Percentiles rank a stretch among this genome's conserved stretches.
Evolutionary conservation across 2,113 vertebrate genomes (phyloP).

Genomic region (Emydura subglobosa): DNA sequence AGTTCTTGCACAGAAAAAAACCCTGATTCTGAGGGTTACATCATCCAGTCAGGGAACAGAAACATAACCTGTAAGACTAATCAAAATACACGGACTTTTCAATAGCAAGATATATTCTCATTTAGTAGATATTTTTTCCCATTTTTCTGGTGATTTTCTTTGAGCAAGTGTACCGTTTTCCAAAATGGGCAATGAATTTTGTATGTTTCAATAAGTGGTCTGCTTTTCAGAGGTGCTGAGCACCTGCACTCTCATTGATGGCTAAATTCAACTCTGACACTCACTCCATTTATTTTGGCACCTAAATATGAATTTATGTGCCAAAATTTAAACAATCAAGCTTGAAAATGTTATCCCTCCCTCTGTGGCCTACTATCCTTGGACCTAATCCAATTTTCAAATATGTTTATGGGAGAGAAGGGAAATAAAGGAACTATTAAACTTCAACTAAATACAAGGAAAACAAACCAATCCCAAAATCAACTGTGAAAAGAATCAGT

Average conservation of each 20-base stretch:
- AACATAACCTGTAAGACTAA: not conserved
- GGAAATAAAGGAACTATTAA: not conserved
- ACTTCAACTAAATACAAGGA: not conserved
- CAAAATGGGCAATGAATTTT: not conserved
- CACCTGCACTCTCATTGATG: not conserved
- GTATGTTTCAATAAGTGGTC: rapidly evolving
- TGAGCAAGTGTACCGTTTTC: not conserved
- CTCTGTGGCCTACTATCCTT: not conserved
- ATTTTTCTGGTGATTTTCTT: not conserved
- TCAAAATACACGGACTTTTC: not conserved
- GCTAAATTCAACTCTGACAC: not conserved
- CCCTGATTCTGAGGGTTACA: not conserved
- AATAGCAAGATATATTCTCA: rapidly evolving
- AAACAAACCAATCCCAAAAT: not conserved
- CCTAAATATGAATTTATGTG: not conserved
- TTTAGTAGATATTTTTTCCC: not conserved
- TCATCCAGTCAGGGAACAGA: not conserved
- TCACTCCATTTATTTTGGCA: not conserved
- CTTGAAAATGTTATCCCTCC: not conserved
- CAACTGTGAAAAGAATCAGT: not conserved
- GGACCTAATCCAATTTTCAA: not conserved
- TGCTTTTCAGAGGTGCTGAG: not conserved
- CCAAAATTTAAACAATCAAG: not conserved
- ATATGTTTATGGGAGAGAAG: not conserved
- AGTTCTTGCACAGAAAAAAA: not conserved